Conservation (phyloP, 2,797 vertebrate species). For the Chiloscyllium punctatum region DNA sequence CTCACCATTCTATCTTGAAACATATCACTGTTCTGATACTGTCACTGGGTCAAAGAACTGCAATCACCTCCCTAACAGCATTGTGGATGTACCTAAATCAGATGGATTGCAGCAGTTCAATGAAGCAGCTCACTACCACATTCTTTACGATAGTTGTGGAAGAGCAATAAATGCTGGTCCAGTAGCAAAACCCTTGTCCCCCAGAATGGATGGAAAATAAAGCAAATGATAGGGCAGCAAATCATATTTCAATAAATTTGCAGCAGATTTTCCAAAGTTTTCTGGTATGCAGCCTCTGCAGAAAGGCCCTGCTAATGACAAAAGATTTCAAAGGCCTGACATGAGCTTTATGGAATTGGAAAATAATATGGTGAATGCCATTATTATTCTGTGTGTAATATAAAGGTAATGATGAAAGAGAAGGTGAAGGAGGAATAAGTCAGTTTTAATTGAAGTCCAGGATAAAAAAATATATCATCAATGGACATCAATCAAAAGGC, state of each 20-base stretch:
- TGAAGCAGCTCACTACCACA: no score
- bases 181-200: no score
- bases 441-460: background rate
- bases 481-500: background rate
- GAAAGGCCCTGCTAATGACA: background rate
- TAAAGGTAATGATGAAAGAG: background rate
- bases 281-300: background rate
- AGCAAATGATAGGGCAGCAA: background rate
- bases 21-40: no score
- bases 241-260: background rate
- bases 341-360: background rate
- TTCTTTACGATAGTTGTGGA: no score
- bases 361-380: background rate
- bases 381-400: background rate
- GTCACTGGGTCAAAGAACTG: no score
- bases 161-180: no score
- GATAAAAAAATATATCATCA: background rate
- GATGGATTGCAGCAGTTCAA: no score
- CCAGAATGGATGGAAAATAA: background rate
- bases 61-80: no score
- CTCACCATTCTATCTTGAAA: no score
- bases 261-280: background rate
- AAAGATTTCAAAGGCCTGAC: background rate
- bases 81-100: no score
- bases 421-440: background rate